A percentile compares a stretch with the other conserved stretches of the same genome.
Conservation (phyloP, 2,113 vertebrate species). For the Tyto alba region DNA sequence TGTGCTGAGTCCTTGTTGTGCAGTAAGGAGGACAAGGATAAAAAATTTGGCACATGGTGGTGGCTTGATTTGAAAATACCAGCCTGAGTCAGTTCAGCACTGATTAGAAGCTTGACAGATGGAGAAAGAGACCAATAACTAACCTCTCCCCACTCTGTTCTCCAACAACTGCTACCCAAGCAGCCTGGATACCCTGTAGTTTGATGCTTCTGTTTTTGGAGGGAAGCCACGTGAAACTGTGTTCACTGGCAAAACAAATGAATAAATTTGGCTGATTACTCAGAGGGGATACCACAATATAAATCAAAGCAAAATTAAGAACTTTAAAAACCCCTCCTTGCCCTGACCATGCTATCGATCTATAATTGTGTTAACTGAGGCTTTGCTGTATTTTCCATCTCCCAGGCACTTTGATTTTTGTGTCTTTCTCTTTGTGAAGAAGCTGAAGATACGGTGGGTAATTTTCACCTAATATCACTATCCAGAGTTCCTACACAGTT, state of each 20-base stretch:
- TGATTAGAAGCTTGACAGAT: conserved; percentile 35
- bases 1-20: neutral
- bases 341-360: neutral
- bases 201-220: conserved; percentile 38
- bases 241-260: conserved; percentile 31
- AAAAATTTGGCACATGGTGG: neutral
- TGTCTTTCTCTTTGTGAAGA: neutral
- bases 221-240: conserved; percentile 18
- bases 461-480: neutral
- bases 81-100: neutral
- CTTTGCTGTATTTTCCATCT: neutral
- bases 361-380: neutral
- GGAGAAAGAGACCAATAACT: neutral
- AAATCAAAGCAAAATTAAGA: conserved; percentile 51
- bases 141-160: neutral
- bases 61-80: neutral
- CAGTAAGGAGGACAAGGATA: neutral
- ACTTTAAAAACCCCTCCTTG: neutral
- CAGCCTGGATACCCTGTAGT: neutral
- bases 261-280: conserved; percentile 31
- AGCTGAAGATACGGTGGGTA: neutral
- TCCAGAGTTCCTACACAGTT: neutral
- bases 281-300: conserved; percentile 5
- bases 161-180: neutral
- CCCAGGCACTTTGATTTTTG: neutral